Conservation (phyloP, 2,113 vertebrate genomes). For the Paramisgurnus dabryanus region DNA sequence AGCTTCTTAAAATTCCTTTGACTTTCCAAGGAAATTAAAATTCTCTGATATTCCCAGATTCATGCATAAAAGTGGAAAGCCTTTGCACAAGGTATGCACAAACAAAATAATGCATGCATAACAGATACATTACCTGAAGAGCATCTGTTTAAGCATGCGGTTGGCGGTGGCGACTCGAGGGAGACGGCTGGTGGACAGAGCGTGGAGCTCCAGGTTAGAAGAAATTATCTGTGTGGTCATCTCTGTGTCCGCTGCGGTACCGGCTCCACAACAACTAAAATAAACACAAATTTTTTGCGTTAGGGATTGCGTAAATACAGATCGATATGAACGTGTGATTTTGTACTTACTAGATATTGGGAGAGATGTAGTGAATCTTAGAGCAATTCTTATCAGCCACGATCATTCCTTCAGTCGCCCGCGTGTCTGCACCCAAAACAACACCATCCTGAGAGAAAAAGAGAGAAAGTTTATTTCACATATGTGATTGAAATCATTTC, state of each 20-base stretch:
- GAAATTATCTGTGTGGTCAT: constrained; percentile 99
- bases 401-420: constrained; percentile 94
- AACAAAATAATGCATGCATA: too few relatives aligned
- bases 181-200: constrained; percentile 88
- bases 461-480: background rate
- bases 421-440: constrained; percentile 91
- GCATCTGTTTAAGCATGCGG: constrained; percentile 98
- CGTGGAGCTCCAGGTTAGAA: constrained; percentile 95
- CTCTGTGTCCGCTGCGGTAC: constrained; percentile 96
- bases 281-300: background rate
- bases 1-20: too few relatives aligned
- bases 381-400: constrained; percentile 98
- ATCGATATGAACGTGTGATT: background rate
- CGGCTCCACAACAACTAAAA: constrained; percentile 93
- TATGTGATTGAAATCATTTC: background rate
- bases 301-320: background rate
- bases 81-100: too few relatives aligned
- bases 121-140: constrained; percentile 86
- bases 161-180: constrained; percentile 93
- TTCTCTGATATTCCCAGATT: too few relatives aligned
- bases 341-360: constrained; percentile 93
- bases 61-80: too few relatives aligned
- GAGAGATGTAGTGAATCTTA: constrained; percentile 97
- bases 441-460: constrained; percentile 81
- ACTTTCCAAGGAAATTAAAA: too few relatives aligned